These are phyloP conservation scores for Spongilla lacustris DNA, from an alignment of 37 sponge, comb jelly and placozoan genomes.

Conservation along the genomic window DNA sequence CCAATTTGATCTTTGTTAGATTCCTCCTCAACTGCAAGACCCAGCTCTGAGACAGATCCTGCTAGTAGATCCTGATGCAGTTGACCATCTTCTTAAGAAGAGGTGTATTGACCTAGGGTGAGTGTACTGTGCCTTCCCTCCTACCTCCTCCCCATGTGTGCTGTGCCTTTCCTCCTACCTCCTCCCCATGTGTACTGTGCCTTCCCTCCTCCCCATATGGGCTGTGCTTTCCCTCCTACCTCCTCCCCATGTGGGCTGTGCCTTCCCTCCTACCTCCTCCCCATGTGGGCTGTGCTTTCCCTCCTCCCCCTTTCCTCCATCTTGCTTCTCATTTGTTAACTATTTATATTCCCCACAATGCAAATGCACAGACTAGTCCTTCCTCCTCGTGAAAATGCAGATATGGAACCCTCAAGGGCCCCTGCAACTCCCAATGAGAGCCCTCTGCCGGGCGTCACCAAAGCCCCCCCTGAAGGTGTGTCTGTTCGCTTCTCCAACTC, in stretches of 20 bases:
- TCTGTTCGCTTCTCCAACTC: slow-evolving; percentile 40
- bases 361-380: background rate
- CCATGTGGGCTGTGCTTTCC: no score
- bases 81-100: slow-evolving; percentile 69
- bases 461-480: no score
- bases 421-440: background rate
- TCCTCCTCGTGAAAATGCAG: background rate
- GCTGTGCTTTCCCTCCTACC: no score
- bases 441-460: background rate
- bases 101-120: slow-evolving; percentile 52
- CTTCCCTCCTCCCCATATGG: no score
- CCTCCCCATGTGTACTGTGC: background rate
- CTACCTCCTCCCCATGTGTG: background rate
- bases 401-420: background rate
- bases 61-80: slow-evolving; percentile 60
- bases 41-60: slow-evolving; percentile 34
- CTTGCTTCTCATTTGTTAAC: no score
- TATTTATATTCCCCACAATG: background rate
- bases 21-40: slow-evolving; percentile 72
- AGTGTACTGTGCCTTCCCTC: background rate
- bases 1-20: slow-evolving; percentile 13
- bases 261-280: no score
- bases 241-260: no score
- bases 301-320: no score
- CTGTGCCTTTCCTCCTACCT: background rate